phyloP scores from a whole-genome alignment of 2,888 invertebrate genomes.

The Ectemnius cavifrons region DNA sequence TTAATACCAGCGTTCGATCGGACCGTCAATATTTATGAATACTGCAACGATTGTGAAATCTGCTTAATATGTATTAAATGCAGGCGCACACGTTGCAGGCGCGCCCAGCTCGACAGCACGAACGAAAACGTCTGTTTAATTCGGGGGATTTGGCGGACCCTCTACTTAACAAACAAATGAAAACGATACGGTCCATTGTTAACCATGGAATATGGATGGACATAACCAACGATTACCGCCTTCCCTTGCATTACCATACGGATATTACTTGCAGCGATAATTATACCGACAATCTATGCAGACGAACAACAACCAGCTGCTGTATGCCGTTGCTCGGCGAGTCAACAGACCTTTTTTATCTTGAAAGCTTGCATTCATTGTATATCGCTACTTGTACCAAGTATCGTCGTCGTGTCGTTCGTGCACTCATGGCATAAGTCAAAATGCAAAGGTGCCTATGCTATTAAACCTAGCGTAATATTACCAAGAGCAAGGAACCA shows the following conservation, averaged over 20 bases:
- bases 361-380: no score
- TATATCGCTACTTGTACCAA: no score
- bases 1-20: constrained; percentile 34
- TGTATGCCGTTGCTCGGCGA: constrained; percentile 10
- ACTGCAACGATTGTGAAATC: constrained; percentile 22
- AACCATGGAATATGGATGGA: constrained; percentile 10
- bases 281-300: constrained; percentile 1
- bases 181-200: constrained; percentile 14
- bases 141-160: neutral
- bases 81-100: neutral
- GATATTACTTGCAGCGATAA: neutral
- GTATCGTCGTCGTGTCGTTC: no score
- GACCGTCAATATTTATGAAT: constrained; percentile 15
- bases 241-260: constrained; percentile 4
- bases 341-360: no score
- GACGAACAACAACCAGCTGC: neutral
- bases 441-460: no score
- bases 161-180: constrained; percentile 20
- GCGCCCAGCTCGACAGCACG: neutral
- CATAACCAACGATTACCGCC: constrained; percentile 13
- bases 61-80: constrained; percentile 44
- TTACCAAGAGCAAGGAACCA: no score
- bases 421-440: no score
- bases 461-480: no score
- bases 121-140: constrained; percentile 3